Evolutionary conservation across 2,797 vertebrate genomes (phyloP).

Genomic region (Gadopsis marmoratus): DNA sequence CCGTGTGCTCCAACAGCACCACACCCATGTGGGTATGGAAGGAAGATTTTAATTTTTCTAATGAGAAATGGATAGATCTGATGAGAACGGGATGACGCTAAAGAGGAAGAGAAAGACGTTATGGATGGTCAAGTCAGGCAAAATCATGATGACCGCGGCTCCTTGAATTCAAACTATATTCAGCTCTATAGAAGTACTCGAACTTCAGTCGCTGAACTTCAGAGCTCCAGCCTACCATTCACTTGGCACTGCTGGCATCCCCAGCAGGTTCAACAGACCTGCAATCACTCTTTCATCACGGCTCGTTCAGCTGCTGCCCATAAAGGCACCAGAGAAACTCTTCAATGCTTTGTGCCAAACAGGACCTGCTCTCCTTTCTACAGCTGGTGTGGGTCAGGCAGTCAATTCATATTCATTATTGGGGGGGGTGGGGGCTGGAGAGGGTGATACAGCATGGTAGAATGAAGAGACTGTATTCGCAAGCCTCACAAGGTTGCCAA

Average conservation of each 20-base stretch:
- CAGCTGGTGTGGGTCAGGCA: background rate
- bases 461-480: background rate
- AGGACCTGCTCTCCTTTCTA: slow-evolving; percentile 5
- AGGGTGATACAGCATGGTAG: background rate
- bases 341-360: background rate
- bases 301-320: background rate
- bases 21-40: too few species aligned
- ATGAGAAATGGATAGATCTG: background rate
- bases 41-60: background rate
- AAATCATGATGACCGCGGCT: background rate
- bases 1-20: too few species aligned
- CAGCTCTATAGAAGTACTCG: slow-evolving; percentile 20
- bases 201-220: slow-evolving; percentile 4
- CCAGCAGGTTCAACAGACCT: slow-evolving; percentile 29
- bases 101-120: background rate
- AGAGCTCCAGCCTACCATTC: background rate
- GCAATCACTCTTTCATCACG: slow-evolving; percentile 9
- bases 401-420: slow-evolving; percentile 1
- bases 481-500: background rate
- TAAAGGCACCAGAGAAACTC: slow-evolving; percentile 12
- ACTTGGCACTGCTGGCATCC: background rate
- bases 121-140: background rate
- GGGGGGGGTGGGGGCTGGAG: background rate
- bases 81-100: background rate
- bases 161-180: slow-evolving; percentile 1